A percentile compares a stretch with the other conserved stretches of the same genome.
phyloP scores from a whole-genome alignment of 1,140 invertebrate genomes.

The Drosophila carrolli region DNA sequence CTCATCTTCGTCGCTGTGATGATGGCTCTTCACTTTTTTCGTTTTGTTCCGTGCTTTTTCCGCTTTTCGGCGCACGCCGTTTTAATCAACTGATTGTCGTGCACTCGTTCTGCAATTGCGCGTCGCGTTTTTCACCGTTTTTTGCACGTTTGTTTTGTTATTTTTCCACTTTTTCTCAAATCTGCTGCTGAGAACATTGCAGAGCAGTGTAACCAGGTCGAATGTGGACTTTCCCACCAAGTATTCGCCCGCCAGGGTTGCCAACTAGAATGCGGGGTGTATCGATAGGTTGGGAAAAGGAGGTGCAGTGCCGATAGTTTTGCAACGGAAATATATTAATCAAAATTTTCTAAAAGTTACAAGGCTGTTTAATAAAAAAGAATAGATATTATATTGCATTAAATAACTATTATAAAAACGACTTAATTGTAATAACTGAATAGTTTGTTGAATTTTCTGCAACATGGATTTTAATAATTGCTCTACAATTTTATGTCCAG shows the following conservation, averaged over 20 bases:
- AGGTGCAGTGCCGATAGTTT: neutral
- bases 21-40: constrained; percentile 39
- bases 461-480: too few species aligned
- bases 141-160: constrained; percentile 79
- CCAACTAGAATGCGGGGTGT: neutral
- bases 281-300: neutral
- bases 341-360: too few species aligned
- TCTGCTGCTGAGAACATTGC: constrained; percentile 12
- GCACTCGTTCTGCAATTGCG: constrained; percentile 43
- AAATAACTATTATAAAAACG: too few species aligned
- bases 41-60: constrained; percentile 40
- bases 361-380: too few species aligned
- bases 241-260: neutral
- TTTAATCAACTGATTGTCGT: constrained; percentile 20
- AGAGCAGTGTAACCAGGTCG: constrained; percentile 6
- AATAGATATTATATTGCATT: too few species aligned
- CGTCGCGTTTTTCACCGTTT: constrained; percentile 67
- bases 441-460: too few species aligned
- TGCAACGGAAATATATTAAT: neutral
- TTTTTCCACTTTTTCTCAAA: constrained; percentile 71
- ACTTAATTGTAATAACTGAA: too few species aligned
- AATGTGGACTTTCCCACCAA: neutral
- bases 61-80: constrained; percentile 28
- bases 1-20: constrained; percentile 65
- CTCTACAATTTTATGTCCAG: too few species aligned